Conservation (phyloP, 2,113 vertebrate species). For the Chroicocephalus ridibundus region DNA sequence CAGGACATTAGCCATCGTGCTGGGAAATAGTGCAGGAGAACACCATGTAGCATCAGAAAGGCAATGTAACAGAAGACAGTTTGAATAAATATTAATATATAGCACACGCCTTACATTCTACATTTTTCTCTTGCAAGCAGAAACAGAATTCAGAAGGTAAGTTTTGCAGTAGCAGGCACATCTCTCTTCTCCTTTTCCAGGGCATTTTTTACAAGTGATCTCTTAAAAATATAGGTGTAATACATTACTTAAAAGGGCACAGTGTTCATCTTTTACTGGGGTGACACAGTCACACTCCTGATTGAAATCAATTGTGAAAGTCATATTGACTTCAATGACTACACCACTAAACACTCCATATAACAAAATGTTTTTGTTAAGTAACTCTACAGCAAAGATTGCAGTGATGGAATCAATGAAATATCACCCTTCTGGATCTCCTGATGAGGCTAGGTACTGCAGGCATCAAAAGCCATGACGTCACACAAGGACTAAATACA, state of each 20-base stretch:
- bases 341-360: neutral
- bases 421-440: neutral
- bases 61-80: neutral
- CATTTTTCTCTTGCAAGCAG: constrained; percentile 40
- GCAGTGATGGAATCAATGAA: neutral
- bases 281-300: neutral
- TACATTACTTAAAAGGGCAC: neutral
- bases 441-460: neutral
- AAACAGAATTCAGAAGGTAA: constrained; percentile 25
- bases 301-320: neutral
- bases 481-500: neutral
- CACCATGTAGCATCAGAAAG: neutral
- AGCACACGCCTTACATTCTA: constrained; percentile 12
- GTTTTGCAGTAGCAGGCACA: neutral
- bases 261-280: neutral
- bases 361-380: neutral
- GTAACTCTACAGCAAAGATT: neutral
- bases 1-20: constrained; percentile 69
- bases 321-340: neutral
- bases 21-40: constrained; percentile 78
- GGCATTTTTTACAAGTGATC: neutral
- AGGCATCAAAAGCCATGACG: neutral
- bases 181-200: neutral
- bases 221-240: neutral
- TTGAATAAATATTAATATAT: constrained; percentile 47